Base-by-base conservation (phyloP, 2,113 vertebrate species). In the Ctenomys sociabilis region DNA sequence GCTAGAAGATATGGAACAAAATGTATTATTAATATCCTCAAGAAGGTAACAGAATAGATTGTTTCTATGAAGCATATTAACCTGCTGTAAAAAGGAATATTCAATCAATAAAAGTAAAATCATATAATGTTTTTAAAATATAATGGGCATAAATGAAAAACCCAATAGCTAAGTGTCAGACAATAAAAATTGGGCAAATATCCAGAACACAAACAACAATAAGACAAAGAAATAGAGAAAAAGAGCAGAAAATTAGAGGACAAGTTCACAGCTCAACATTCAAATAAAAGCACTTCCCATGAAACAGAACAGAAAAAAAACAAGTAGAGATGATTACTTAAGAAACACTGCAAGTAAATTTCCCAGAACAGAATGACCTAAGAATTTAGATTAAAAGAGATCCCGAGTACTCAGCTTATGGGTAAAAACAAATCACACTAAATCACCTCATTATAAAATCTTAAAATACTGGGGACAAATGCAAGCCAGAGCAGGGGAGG, bases 341-440 rank as follows among this genome's bases (percentile, higher is more conserved):
- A 91, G 61, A 96, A 93, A 85, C 21, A 80, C 21, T 94, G n/a
- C 63, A 68, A 95, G 84, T 94, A 72, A 92, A 75, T 92, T 95
- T 95, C 37, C 68, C 40, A 93, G 68, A 95, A 86, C 17, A 86
- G 59, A 95, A 80, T 92, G 88, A 92, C 66, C 22, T 57, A 78
- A 68, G 61, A 61, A 37, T 75, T 14, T 57, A 80, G 61, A 92
- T 2, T 66, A 49, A 95, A 90, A 64, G 73, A 54, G 68, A 90
- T 68, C 57, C 40, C 22, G 40, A 45, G 49, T 26, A 61, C 26
- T 13, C 52, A 40, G 9, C 35, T 64, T 59, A 68, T 49, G 30
- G 14, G 30, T 89, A 52, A 95, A 49, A 95, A 90, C 40, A 86
- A 90, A n/a, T 35, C 73, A 96, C 40, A 75, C 21, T 49, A 61